Evolutionary conservation across 2,113 vertebrate genomes (phyloP), one percentile per base, ranked within the genome.

Genomic region (Alces alces): DNA sequence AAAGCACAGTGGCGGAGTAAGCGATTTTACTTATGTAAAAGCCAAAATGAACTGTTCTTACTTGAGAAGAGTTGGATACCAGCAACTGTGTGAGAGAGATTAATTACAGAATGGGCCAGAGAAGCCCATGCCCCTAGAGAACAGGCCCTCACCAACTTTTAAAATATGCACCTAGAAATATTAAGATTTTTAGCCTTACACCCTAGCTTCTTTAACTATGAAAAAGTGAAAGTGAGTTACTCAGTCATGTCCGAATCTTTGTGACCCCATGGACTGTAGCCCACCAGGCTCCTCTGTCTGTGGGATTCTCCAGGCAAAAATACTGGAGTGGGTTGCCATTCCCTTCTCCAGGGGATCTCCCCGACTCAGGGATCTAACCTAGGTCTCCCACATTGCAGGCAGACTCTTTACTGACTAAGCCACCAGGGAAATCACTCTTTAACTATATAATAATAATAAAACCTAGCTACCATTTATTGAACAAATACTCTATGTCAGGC

Each of bases 161-260:
- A 66, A 87, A 97, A 58, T 57, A 79, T 2, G 80, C 45, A 96
- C n/a, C 50, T 82, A 86, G 14, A 96, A 97, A 83, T 73, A 85
- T 16, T 85, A 90, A 57, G 27, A 93, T 58, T 94, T 95, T 95
- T 76, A 89, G 19, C 60, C 54, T 66, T 61, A 87, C 64, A 60
- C 9, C 6, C 45, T n/a, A 64, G 25, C 55, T 86, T 96, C 55
- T 89, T 95, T 88, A 94, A 80, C n/a, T 91, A 89, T 78, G 83
- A 45, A 70, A 70, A 39, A 70, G n/a, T 39, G 19, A 23, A 70
- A 39, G n/a, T 70, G 66, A 70, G 64, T 36, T 10, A 5, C 64
- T 70, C 9, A 70, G 64, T 70, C 64, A 10, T 39, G 10, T 39
- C 19, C 5, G 10, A 70, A 10, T 70, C n/a, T 70, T 36, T 39